Conservation (phyloP, 2,888 invertebrate genomes). For the Ecliptopera silaceata region DNA sequence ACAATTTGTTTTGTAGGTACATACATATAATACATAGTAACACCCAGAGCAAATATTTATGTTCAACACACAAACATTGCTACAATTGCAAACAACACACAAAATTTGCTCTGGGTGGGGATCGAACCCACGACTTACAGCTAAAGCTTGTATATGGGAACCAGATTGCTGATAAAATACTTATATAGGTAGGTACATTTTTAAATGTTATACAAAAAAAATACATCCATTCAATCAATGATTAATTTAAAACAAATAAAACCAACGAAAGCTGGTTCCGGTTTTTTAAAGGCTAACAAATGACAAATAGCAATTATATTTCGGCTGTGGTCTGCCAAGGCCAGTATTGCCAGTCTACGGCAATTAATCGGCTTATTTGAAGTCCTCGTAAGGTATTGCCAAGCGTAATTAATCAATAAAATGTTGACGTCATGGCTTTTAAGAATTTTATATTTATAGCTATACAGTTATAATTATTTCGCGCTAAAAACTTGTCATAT, state of each 20-base stretch:
- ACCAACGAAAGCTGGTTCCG: constrained; percentile 26
- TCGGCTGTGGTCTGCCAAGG: constrained; percentile 28
- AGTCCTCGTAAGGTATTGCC: constrained; percentile 32
- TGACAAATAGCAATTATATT: constrained; percentile 31
- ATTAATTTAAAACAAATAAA: constrained; percentile 25
- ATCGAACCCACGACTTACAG: too few relatives aligned
- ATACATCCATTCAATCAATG: constrained; percentile 12
- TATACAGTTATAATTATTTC: constrained; percentile 10
- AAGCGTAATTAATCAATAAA: constrained; percentile 34
- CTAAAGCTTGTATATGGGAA: too few relatives aligned
- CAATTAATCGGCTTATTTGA: constrained; percentile 35
- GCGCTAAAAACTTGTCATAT: constrained; percentile 6
- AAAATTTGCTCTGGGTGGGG: too few relatives aligned
- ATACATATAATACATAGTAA: too few relatives aligned
- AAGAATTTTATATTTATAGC: constrained; percentile 9
- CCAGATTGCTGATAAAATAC: too few relatives aligned
- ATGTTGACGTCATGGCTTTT: constrained; percentile 27
- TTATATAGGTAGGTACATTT: too few relatives aligned
- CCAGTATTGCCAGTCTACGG: constrained; percentile 19
- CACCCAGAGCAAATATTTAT: too few relatives aligned
- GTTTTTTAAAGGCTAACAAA: constrained; percentile 21
- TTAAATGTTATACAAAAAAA: too few relatives aligned
- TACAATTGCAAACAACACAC: too few relatives aligned
- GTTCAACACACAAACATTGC: too few relatives aligned
- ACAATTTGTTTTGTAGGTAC: too few relatives aligned